Percentiles rank a stretch among this genome's conserved stretches.
Evolutionary conservation across 1,140 invertebrate species (phyloP).

Genomic region (Pseudomyrmex flavicornis): DNA sequence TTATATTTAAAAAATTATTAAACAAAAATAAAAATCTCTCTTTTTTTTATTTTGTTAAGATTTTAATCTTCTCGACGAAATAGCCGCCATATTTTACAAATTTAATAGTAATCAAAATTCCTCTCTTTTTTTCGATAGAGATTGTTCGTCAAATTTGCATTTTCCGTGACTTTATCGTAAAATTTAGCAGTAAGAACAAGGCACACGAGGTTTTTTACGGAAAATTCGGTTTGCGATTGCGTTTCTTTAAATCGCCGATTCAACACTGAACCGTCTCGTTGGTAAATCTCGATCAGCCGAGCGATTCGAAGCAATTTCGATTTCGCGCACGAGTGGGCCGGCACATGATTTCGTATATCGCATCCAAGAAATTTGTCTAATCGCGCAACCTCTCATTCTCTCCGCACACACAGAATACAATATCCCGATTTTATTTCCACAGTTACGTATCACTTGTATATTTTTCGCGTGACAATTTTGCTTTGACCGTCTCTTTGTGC

Average conservation of each 20-base stretch:
- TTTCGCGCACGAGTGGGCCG: neutral
- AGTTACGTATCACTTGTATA: conserved; percentile 53
- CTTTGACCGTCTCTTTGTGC: conserved; percentile 15
- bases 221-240: conserved; percentile 21
- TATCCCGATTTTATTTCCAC: conserved; percentile 58
- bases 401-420: neutral
- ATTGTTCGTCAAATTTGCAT: too few species aligned
- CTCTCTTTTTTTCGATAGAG: too few species aligned
- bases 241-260: conserved; percentile 7
- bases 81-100: too few species aligned
- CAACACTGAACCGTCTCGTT: neutral
- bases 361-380: neutral
- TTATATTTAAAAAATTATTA: too few species aligned
- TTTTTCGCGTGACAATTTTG: conserved; percentile 21
- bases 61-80: too few species aligned
- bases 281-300: neutral
- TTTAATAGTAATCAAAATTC: too few species aligned
- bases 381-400: too few species aligned
- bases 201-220: conserved; percentile 13
- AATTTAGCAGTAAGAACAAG: conserved; percentile 22
- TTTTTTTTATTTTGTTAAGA: too few species aligned
- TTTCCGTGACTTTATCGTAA: neutral
- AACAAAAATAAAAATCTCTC: too few species aligned
- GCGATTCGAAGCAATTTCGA: conserved; percentile 10
- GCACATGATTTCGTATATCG: neutral